Conservation (phyloP, 1,140 invertebrate species). For the Batillaria attramentaria region DNA sequence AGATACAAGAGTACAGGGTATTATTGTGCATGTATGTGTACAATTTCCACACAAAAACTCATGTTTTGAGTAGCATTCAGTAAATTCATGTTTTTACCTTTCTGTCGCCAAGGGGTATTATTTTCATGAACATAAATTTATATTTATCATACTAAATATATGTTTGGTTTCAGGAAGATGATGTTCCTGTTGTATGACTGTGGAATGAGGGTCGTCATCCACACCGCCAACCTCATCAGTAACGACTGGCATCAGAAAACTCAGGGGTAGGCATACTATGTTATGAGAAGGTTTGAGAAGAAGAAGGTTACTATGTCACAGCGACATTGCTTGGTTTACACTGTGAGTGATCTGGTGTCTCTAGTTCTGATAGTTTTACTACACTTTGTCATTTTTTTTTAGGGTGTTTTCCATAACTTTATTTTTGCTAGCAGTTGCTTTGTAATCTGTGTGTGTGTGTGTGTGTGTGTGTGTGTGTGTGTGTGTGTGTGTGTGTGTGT, state of each 20-base stretch:
- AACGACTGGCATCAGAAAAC: constrained; percentile 95
- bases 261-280: no score
- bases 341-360: background rate
- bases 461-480: background rate
- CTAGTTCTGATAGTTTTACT: background rate
- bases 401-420: background rate
- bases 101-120: no score
- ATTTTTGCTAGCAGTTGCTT: background rate
- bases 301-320: background rate
- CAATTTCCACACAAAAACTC: no score
- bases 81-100: no score
- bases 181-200: constrained; percentile 87
- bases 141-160: no score
- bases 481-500: constrained; percentile 2
- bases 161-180: constrained; percentile 86
- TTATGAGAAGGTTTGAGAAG: background rate
- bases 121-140: no score
- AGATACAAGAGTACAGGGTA: no score
- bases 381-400: background rate
- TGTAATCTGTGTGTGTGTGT: background rate
- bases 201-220: constrained; percentile 88
- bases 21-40: no score
- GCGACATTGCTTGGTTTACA: background rate
- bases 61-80: no score
- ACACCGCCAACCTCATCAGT: constrained; percentile 92